These are phyloP conservation scores for Prochilodus magdalenae DNA, from an alignment of 2,113 vertebrate species.

Conservation along the genomic window DNA sequence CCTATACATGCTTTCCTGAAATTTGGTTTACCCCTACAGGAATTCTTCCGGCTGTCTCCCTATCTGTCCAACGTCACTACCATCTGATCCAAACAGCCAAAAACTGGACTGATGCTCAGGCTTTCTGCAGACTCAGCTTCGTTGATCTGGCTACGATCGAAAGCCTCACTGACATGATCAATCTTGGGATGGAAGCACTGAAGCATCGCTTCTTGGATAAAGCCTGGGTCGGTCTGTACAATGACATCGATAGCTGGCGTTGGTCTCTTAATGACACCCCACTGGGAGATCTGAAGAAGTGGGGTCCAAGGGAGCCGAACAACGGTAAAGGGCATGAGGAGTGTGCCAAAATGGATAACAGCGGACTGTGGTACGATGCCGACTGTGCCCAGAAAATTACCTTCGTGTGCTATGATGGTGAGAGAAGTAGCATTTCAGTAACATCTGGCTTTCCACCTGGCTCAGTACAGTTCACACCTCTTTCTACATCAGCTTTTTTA, in stretches of 20 bases:
- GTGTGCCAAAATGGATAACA: background rate
- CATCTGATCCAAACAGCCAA: background rate
- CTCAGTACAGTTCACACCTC: no score
- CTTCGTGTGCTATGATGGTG: slow-evolving; percentile 14
- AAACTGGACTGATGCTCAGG: background rate
- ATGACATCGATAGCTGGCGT: slow-evolving; percentile 15
- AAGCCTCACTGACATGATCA: background rate
- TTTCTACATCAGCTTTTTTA: no score
- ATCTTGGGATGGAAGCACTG: background rate
- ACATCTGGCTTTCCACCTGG: no score
- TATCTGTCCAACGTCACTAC: background rate
- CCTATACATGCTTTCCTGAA: background rate
- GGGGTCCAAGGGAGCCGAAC: background rate
- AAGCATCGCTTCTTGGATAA: background rate
- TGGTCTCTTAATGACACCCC: background rate
- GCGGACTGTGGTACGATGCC: background rate
- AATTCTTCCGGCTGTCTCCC: background rate
- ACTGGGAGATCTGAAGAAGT: background rate
- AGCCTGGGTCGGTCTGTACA: slow-evolving; percentile 17
- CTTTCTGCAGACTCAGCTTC: background rate
- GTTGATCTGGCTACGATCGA: background rate
- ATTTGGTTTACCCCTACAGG: background rate
- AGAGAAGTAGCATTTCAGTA: background rate
- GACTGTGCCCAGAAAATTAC: background rate
- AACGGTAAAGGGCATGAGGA: background rate